Percentiles rank a stretch among this genome's conserved stretches.
Evolutionary conservation across 1,140 invertebrate genomes (phyloP).

Genomic region (Caenorhabditis inopinata): DNA sequence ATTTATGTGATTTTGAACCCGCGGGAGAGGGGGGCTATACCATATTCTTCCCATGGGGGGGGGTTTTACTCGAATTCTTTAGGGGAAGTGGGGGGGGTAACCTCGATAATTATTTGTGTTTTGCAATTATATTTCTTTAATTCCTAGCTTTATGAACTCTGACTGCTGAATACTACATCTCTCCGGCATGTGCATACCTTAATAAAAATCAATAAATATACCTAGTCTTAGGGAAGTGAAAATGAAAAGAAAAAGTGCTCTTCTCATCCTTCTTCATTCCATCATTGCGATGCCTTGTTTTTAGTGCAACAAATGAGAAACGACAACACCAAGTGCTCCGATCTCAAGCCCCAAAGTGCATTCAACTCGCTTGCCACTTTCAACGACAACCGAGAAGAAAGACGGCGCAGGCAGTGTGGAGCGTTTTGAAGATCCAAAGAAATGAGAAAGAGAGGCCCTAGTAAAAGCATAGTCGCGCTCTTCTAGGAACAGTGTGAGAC

Average conservation of each 20-base stretch:
- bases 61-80: no score
- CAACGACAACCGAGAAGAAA: background rate
- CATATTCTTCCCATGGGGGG: no score
- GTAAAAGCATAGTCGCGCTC: background rate
- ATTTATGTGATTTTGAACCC: no score
- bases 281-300: slow-evolving; percentile 12
- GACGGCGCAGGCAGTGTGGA: background rate
- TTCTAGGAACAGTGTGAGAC: background rate
- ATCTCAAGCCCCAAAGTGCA: slow-evolving; percentile 14
- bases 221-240: background rate
- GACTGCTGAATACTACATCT: no score
- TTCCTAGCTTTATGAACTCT: no score
- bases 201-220: background rate
- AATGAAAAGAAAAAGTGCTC: background rate
- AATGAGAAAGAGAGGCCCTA: background rate
- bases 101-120: no score
- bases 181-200: no score
- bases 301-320: slow-evolving; percentile 15
- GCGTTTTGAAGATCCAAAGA: background rate
- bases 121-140: no score
- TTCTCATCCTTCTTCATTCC: slow-evolving; percentile 3
- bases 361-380: background rate
- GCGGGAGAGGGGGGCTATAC: no score
- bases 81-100: no score
- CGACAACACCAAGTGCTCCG: slow-evolving; percentile 29